Base-by-base conservation (phyloP, 2,113 vertebrate genomes). In the Arvicanthis niloticus region DNA sequence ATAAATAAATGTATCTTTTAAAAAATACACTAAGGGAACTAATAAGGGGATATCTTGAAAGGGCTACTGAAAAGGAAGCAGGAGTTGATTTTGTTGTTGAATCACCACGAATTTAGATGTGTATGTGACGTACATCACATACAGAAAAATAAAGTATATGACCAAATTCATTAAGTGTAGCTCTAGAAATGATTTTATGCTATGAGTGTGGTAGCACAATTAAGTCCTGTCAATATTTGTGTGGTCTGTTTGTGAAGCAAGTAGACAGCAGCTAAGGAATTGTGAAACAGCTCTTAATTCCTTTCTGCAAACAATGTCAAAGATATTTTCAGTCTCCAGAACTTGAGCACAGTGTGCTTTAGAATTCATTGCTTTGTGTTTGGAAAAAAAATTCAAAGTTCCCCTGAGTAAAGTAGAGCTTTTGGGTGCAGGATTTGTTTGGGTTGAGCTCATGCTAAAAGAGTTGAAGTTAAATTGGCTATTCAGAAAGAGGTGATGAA, bases 401-500 rank as follows among this genome's bases (percentile, higher is more conserved):
- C 98, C 98, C 0, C 96, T 99, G 93, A 99, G 97, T 97, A 99
- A 98, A 98, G 99, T 99, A 96, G 92, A 98, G 45, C 98, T 99
- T 70, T 99, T 99, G 21, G 21, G 99, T 94, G 99, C 99, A 16
- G 99, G 99, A 17, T 99, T 99, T 98, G 97, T 99, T 97, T 99
- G 99, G 99, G 99, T 99, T 7, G 99, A 99, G 29, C 99, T 0
- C 99, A 99, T 98, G 99, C 99, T 48, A 99, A 99, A 97, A 99
- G 99, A 98, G 99, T 99, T 97, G 99, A 99, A 98, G 92, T 99
- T 96, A 99, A 99, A 96, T 29, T 99, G 96, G 99, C 99, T 81
- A 98, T 99, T 96, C 99, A 99, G 98, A 99, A 99, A 97, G 99
- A 99, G 99, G 99, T 99, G 97, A 98, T 99, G 98, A 99, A 99